A percentile compares a stretch with the other conserved stretches of the same genome.
These are phyloP conservation scores for Acanthisitta chloris DNA, from an alignment of 2,113 vertebrate genomes.

Conservation along the genomic window DNA sequence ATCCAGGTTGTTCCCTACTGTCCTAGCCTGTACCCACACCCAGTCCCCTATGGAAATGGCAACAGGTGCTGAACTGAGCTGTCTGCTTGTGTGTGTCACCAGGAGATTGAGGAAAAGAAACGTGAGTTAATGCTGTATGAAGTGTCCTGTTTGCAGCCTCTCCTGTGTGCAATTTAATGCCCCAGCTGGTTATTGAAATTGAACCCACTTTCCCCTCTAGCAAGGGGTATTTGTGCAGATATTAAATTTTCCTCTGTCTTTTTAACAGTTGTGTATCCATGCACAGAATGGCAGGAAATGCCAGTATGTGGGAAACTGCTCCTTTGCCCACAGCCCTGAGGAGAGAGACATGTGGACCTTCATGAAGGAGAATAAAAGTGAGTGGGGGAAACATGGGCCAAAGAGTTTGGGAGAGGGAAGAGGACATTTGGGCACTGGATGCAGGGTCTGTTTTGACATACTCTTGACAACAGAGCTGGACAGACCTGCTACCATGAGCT, in stretches of 20 bases:
- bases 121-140: not conserved
- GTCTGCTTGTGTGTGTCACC: not conserved
- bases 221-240: not conserved
- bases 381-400: slow-evolving; percentile 54
- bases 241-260: slow-evolving; percentile 3
- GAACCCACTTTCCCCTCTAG: not conserved
- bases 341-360: slow-evolving; percentile 96
- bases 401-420: not conserved
- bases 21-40: not conserved
- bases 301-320: slow-evolving; percentile 88
- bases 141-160: not conserved
- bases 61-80: not conserved
- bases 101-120: not conserved
- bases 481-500: not conserved
- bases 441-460: not conserved
- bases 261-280: slow-evolving; percentile 85
- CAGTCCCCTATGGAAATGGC: not conserved
- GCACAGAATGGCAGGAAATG: slow-evolving; percentile 89
- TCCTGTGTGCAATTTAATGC: not conserved
- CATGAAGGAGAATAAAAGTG: slow-evolving; percentile 95
- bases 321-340: slow-evolving; percentile 92
- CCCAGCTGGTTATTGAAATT: not conserved
- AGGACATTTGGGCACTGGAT: not conserved
- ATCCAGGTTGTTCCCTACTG: not conserved
- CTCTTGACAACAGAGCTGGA: not conserved